Evolutionary conservation across 1,140 invertebrate species (phyloP).

Genomic region (Brachystomella parvula): DNA sequence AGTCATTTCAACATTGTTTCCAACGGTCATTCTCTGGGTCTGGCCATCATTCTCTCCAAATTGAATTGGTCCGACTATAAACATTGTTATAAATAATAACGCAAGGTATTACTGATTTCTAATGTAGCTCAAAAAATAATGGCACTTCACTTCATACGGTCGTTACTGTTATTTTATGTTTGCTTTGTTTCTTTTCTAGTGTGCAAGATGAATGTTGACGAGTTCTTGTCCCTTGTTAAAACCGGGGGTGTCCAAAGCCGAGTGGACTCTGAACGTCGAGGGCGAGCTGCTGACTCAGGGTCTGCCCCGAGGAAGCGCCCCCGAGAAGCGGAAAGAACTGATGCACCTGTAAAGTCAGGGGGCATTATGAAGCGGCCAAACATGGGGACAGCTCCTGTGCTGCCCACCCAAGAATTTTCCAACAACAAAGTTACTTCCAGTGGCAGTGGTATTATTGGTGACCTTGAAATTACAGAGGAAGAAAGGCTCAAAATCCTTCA

Average conservation of each 20-base stretch:
- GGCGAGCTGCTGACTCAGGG: neutral
- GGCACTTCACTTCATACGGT: too few relatives aligned
- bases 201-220: constrained; percentile 26
- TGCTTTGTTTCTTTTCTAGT: neutral
- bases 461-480: constrained; percentile 57
- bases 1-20: too few relatives aligned
- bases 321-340: neutral
- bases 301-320: constrained; percentile 15
- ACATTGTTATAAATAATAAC: neutral
- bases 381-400: neutral
- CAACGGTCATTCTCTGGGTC: too few relatives aligned
- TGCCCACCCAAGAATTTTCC: neutral
- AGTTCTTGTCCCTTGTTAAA: constrained; percentile 24
- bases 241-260: neutral
- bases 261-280: neutral
- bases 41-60: too few relatives aligned
- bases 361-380: constrained; percentile 6
- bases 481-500: constrained; percentile 69
- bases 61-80: too few relatives aligned
- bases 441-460: constrained; percentile 8
- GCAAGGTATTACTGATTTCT: neutral
- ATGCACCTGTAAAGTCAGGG: neutral
- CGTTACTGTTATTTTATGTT: neutral
- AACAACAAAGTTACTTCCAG: neutral
- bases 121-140: too few relatives aligned